These are phyloP conservation scores for Schizothorax lantsangensis DNA, from an alignment of 2,797 vertebrate species.

Conservation along the genomic window DNA sequence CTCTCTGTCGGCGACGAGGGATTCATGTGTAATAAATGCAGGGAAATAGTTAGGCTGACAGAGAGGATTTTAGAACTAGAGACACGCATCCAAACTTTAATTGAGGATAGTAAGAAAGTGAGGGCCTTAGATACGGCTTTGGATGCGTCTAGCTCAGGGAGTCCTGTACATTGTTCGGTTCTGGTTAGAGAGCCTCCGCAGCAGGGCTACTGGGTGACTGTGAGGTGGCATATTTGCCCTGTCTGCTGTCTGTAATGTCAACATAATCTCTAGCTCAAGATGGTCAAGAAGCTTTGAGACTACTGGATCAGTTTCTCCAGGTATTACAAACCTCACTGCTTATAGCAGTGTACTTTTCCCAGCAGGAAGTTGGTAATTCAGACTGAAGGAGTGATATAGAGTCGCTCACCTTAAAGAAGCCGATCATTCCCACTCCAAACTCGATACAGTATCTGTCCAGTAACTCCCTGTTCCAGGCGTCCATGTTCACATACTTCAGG, in stretches of 20 bases:
- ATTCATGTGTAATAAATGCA: too few species aligned
- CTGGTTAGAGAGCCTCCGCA: too few species aligned
- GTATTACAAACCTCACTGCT: neutral
- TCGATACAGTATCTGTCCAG: constrained; percentile 89
- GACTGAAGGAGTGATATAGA: constrained; percentile 46
- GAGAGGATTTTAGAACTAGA: too few species aligned
- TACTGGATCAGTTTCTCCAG: neutral
- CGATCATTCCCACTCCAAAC: constrained; percentile 85
- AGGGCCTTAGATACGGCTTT: too few species aligned
- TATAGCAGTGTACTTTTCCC: neutral
- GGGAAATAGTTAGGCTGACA: too few species aligned
- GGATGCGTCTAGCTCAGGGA: too few species aligned
- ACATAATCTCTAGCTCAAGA: neutral
- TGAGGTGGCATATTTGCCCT: neutral
- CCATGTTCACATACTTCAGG: constrained; percentile 87
- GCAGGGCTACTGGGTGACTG: too few species aligned
- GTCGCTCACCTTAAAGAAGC: constrained; percentile 84
- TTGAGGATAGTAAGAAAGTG: too few species aligned
- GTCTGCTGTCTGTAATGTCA: neutral
- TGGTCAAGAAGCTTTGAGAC: neutral
- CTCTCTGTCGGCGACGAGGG: too few species aligned
- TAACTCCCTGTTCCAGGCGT: constrained; percentile 87
- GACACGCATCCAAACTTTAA: too few species aligned
- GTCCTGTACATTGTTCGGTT: too few species aligned
- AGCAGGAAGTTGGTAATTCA: neutral